Evolutionary conservation across 2,113 vertebrate genomes (phyloP).

Genomic region (Notarius lentiginosus): DNA sequence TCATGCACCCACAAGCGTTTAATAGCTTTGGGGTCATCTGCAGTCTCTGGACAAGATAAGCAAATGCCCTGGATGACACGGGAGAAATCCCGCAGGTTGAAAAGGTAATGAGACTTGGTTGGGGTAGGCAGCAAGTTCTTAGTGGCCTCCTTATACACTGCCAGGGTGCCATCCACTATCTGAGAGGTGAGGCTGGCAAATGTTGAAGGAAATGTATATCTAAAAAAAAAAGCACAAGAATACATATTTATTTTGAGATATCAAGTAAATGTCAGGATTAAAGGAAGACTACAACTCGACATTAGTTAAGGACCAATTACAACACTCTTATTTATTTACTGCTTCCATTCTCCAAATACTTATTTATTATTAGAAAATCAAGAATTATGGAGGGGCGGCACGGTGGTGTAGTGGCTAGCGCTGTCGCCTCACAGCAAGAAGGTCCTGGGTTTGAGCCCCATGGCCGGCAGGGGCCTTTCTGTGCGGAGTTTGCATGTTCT

Average conservation of each 20-base stretch:
- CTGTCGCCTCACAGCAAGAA: no score
- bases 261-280: not conserved
- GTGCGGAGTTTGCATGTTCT: no score
- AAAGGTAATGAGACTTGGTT: slow-evolving; percentile 88
- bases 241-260: not conserved
- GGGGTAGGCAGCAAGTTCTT: slow-evolving; percentile 87
- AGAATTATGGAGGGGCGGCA: not conserved
- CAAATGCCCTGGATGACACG: slow-evolving; percentile 90
- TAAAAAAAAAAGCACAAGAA: slow-evolving; percentile 56
- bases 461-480: no score
- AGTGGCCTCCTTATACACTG: slow-evolving; percentile 83
- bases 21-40: slow-evolving; percentile 70
- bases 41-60: slow-evolving; percentile 83
- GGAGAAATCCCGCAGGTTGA: slow-evolving; percentile 89
- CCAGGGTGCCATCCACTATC: slow-evolving; percentile 80
- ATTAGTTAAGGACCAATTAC: not conserved
- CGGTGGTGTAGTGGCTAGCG: no score
- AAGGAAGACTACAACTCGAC: not conserved
- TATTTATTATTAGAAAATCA: not conserved
- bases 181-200: slow-evolving; percentile 78
- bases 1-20: slow-evolving; percentile 93
- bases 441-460: no score
- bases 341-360: not conserved
- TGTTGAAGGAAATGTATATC: slow-evolving; percentile 78
- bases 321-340: not conserved